Percentiles rank a stretch among this genome's conserved stretches.
These are phyloP conservation scores for Protaetia brevitarsis DNA, from an alignment of 1,140 invertebrate species.

Conservation along the genomic window DNA sequence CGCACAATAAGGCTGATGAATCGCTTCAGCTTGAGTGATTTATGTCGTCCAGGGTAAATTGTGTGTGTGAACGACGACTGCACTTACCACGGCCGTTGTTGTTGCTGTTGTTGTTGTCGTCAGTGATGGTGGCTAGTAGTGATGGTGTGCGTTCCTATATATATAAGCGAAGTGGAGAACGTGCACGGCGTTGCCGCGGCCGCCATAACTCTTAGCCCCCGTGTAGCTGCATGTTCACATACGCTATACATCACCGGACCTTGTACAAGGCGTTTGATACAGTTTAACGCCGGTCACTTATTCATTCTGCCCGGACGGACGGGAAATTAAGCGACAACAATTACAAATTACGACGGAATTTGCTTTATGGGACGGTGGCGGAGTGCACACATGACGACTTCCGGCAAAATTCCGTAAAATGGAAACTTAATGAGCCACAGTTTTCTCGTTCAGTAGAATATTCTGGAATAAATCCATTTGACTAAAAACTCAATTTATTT, in stretches of 20 bases:
- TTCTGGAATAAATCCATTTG: no score
- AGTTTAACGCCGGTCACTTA: conserved; percentile 21
- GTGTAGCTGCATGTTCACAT: conserved; percentile 35
- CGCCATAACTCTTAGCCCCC: conserved; percentile 34
- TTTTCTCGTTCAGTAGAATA: no score
- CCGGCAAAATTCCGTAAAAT: background rate
- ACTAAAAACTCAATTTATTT: no score
- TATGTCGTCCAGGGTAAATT: conserved; percentile 44
- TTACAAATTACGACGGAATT: conserved; percentile 19
- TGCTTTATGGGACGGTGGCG: background rate
- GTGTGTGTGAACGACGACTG: conserved; percentile 41
- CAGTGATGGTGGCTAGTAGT: background rate
- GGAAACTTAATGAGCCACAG: no score
- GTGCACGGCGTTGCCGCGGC: conserved; percentile 27
- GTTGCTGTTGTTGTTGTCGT: background rate
- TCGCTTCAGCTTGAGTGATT: conserved; percentile 43
- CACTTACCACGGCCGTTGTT: background rate
- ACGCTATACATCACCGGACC: conserved; percentile 34
- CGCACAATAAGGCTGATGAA: conserved; percentile 43
- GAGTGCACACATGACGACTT: background rate
- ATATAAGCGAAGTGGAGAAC: background rate
- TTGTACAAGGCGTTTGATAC: conserved; percentile 25
- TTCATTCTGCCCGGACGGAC: conserved; percentile 6
- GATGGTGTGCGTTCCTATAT: background rate
- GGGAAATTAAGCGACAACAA: conserved; percentile 22